These are phyloP conservation scores for Apodemia mormo DNA, from an alignment of 2,888 invertebrate genomes.

Conservation along the genomic window DNA sequence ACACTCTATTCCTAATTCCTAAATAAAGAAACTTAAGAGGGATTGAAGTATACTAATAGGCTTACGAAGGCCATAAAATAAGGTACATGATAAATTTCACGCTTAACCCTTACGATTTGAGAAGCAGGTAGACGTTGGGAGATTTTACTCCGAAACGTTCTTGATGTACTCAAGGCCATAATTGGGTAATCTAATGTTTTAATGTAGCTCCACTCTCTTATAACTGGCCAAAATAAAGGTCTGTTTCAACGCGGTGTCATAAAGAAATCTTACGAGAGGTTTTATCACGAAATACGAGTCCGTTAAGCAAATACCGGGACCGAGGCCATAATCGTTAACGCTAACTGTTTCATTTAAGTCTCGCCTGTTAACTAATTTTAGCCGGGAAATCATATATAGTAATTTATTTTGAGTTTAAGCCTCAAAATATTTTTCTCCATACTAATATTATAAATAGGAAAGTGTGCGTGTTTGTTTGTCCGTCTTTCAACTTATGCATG, in stretches of 20 bases:
- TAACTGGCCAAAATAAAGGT: constrained; percentile 28
- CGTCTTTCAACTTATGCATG: too few relatives aligned
- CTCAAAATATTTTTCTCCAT: not conserved
- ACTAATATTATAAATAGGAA: too few relatives aligned
- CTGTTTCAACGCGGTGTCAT: constrained; percentile 11
- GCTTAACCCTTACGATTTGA: constrained; percentile 1
- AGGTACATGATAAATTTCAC: not conserved
- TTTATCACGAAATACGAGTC: constrained; percentile 60
- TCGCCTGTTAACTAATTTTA: constrained; percentile 43
- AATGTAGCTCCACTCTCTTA: constrained; percentile 10
- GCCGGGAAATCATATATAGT: not conserved
- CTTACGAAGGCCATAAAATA: not conserved
- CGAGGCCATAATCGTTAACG: constrained; percentile 67
- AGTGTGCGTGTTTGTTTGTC: too few relatives aligned
- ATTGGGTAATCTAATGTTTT: constrained; percentile 3
- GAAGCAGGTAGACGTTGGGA: not conserved
- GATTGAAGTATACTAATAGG: not conserved
- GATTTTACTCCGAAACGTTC: not conserved
- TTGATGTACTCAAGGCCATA: not conserved
- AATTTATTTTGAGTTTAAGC: not conserved
- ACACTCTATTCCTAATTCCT: not conserved
- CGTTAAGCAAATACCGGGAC: constrained; percentile 57
- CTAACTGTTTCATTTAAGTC: constrained; percentile 59
- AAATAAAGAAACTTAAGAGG: not conserved
- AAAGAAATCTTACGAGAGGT: constrained; percentile 46